Conservation (phyloP, 2,888 invertebrate genomes). For the Cryptus armator region DNA sequence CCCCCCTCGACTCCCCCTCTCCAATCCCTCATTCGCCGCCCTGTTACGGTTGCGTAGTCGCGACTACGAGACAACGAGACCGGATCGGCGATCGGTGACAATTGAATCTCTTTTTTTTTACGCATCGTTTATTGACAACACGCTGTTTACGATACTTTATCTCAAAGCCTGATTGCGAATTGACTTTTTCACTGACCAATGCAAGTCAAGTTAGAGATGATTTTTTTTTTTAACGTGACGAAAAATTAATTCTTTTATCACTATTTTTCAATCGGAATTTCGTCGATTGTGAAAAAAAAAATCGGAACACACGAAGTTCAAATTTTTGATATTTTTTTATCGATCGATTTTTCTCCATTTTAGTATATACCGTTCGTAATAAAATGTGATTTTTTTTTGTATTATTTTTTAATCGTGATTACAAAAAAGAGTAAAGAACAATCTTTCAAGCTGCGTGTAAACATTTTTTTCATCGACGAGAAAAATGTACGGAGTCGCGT, state of each 20-base stretch:
- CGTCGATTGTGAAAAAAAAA: too few species aligned
- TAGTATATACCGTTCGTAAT: too few species aligned
- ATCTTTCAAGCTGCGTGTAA: neutral
- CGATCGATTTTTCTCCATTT: too few species aligned
- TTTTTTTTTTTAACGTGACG: neutral
- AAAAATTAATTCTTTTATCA: neutral
- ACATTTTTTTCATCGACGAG: too few species aligned
- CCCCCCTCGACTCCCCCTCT: neutral
- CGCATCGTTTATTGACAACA: conserved; percentile 1
- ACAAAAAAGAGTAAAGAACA: neutral
- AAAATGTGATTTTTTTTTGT: too few species aligned
- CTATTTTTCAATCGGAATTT: too few species aligned
- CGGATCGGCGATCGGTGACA: conserved; percentile 31
- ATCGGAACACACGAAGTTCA: too few species aligned
- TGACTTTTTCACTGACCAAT: neutral
- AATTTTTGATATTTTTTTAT: too few species aligned
- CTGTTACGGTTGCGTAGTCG: neutral
- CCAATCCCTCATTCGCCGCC: neutral
- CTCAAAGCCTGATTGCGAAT: neutral
- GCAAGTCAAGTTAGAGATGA: neutral
- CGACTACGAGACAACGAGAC: neutral
- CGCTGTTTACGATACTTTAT: neutral
- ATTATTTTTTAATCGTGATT: too few species aligned
- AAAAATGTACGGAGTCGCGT: neutral
- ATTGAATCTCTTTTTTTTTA: conserved; percentile 70